Evolutionary conservation across 2,888 invertebrate species (phyloP), one percentile per base, ranked within the genome.

Genomic region (Mechanitis mazaeus): DNA sequence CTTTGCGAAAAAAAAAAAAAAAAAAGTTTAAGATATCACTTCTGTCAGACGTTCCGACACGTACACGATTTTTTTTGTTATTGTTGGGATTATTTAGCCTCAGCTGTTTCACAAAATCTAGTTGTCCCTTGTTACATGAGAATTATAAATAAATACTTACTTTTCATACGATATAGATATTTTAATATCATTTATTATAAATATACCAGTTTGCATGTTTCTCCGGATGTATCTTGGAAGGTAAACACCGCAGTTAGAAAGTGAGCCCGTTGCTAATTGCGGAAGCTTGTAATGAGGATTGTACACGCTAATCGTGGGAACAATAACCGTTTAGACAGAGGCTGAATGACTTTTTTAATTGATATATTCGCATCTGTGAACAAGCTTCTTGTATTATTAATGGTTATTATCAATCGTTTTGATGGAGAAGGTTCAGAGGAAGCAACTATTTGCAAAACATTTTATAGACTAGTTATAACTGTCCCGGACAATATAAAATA

Each of bases 231-330:
- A 20, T 45, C 45, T 58, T 54, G n/a, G 31, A 53, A 42, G 45
- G 55, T 54, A 55, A 58, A 38, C 59, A 46, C 45, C 72, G 77
- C 72, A 77, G 72, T 72, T 74, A 75, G 79, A 81, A 82, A 80
- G 50, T 50, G 50, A 50, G 80, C 73, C 67, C 69, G 74, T 75
- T 74, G 75, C 75, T 87, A 84, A 87, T 85, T 83, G 84, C 83
- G 86, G 86, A 87, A 85, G 83, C 80, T 73, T 66, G 77, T 85
- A 85, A 86, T 84, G 83, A 81, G 81, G 77, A 80, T 75, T 73
- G 83, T 84, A 85, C 85, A 87, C 85, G 87, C 81, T 78, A 84
- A 57, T 59, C 76, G 78, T 78, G 77, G 73, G 78, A 77, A 77
- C 71, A 70, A 72, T 65, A 63, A 66, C 66, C 61, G 64, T 60